These are phyloP conservation scores for Mesochorus sp. DNA, from an alignment of 2,888 invertebrate species.

Conservation along the genomic window DNA sequence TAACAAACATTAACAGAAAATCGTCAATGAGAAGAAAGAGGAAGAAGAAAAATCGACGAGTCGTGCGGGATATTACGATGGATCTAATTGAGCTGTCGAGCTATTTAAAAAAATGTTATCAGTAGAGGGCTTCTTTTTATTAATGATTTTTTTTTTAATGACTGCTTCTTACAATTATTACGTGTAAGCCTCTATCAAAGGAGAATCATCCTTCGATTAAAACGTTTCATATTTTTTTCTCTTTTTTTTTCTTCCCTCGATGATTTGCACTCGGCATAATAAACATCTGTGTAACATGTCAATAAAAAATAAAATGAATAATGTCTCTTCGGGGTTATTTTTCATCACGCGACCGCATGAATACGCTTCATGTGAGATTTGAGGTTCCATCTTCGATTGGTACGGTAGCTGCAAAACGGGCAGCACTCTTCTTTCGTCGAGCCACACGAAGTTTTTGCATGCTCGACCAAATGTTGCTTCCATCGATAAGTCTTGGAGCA, in stretches of 20 bases:
- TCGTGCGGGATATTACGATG: background rate
- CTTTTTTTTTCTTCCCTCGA: background rate
- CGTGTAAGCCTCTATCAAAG: constrained; percentile 7
- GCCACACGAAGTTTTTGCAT: constrained; percentile 76
- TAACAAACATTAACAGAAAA: background rate
- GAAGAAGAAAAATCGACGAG: background rate
- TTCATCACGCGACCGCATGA: constrained; percentile 60
- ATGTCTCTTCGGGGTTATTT: background rate
- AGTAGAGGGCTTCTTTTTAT: constrained; percentile 18
- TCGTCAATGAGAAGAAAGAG: background rate
- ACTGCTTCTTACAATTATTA: constrained; percentile 24
- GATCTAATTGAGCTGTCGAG: too few relatives aligned
- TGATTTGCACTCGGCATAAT: constrained; percentile 15
- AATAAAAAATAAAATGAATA: background rate
- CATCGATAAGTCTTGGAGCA: constrained; percentile 71
- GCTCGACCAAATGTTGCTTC: constrained; percentile 74
- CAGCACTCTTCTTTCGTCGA: constrained; percentile 74
- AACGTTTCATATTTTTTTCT: too few relatives aligned
- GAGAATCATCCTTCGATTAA: too few relatives aligned
- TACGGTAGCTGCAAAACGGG: constrained; percentile 74
- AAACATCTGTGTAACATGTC: background rate
- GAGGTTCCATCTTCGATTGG: constrained; percentile 72
- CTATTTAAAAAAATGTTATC: background rate
- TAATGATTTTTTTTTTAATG: background rate
- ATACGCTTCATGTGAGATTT: constrained; percentile 72